phyloP scores from a whole-genome alignment of 2,797 vertebrate genomes.

The Tokudaia tokunoshimensis region DNA sequence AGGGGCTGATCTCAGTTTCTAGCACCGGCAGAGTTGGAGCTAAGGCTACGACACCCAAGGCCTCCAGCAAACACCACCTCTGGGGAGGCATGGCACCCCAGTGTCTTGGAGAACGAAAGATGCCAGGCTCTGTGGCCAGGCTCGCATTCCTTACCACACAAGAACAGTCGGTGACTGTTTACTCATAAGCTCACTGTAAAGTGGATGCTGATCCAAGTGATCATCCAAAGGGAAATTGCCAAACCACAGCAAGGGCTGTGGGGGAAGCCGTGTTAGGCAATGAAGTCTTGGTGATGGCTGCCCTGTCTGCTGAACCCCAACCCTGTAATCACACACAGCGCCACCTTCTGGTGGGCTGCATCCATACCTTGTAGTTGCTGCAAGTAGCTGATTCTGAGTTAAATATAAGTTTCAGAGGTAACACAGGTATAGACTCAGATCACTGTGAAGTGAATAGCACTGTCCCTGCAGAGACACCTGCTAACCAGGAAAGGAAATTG shows the following conservation, averaged over 20 bases:
- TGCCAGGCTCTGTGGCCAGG: not conserved
- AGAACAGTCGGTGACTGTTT: not conserved
- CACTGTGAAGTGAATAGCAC: not conserved
- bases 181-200: not conserved
- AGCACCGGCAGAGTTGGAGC: not conserved
- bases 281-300: not conserved
- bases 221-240: not conserved
- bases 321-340: not conserved
- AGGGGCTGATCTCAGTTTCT: not conserved
- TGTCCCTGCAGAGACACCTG: not conserved
- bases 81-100: not conserved
- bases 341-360: not conserved
- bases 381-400: not conserved
- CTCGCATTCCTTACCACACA: not conserved
- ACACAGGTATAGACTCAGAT: not conserved
- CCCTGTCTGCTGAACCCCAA: conserved; percentile 38
- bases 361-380: not conserved
- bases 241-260: not conserved
- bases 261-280: not conserved
- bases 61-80: not conserved
- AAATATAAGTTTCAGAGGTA: not conserved
- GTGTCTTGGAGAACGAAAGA: not conserved
- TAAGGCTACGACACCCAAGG: not conserved
- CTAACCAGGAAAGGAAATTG: conserved; percentile 1
- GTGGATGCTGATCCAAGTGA: not conserved